Conservation (phyloP, 2,797 vertebrate genomes). For the Anniella stebbinsi region DNA sequence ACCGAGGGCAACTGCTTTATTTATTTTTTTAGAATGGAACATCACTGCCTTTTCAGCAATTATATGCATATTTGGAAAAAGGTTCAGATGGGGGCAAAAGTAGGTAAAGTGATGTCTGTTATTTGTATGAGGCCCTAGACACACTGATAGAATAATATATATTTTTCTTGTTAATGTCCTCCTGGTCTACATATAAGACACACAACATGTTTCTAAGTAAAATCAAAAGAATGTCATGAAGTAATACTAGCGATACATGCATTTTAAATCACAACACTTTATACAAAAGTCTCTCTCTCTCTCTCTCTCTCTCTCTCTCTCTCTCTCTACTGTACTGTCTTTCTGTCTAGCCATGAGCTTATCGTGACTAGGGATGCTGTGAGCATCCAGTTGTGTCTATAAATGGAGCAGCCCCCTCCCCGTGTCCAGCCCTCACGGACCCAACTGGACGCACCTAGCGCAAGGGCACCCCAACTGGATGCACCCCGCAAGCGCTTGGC, state of each 20-base stretch:
- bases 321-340: background rate
- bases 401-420: too few relatives aligned
- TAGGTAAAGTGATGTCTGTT: background rate
- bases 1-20: background rate
- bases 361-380: background rate
- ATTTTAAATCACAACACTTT: background rate
- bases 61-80: background rate
- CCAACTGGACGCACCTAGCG: too few relatives aligned
- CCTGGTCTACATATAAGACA: background rate
- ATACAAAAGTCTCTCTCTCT: background rate
- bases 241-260: background rate
- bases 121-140: background rate
- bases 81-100: background rate
- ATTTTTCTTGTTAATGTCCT: background rate
- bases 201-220: background rate
- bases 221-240: background rate
- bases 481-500: too few relatives aligned
- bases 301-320: too few relatives aligned
- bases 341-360: background rate
- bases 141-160: background rate
- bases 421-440: too few relatives aligned
- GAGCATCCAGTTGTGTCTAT: too few relatives aligned
- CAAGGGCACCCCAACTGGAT: too few relatives aligned
- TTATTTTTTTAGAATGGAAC: background rate
- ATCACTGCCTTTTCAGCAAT: background rate